These are phyloP conservation scores for Elysia crispata DNA, from an alignment of 2,888 invertebrate species.

Conservation along the genomic window DNA sequence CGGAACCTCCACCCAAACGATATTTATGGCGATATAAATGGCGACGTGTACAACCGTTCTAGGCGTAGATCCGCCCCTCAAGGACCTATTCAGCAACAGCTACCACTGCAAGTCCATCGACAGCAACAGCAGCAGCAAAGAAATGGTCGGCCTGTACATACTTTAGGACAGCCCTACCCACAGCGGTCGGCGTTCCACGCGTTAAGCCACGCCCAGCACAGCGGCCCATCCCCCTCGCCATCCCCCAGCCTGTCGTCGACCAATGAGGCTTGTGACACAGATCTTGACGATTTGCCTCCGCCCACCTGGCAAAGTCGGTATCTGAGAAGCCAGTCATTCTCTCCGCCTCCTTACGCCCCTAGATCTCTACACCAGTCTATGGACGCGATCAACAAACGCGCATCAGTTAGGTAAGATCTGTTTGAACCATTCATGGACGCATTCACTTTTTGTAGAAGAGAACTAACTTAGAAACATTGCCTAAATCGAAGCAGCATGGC, in stretches of 20 bases:
- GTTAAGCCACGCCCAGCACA: conserved; percentile 6
- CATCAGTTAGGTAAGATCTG: conserved; percentile 26
- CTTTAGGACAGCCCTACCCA: background rate
- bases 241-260: background rate
- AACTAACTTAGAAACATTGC: too few species aligned
- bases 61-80: background rate
- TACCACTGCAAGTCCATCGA: background rate
- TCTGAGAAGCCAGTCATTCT: conserved; percentile 29
- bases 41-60: too few species aligned
- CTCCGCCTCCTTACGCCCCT: conserved; percentile 24
- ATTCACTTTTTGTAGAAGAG: too few species aligned
- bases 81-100: background rate
- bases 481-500: too few species aligned
- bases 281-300: conserved; percentile 50
- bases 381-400: conserved; percentile 19
- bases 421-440: too few species aligned
- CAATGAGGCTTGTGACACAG: conserved; percentile 48
- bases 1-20: too few species aligned
- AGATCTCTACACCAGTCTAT: conserved; percentile 25
- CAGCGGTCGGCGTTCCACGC: conserved; percentile 41
- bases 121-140: background rate
- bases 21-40: too few species aligned
- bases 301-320: conserved; percentile 12
- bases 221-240: background rate
- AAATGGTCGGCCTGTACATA: too few species aligned